Evolutionary conservation across 2,797 vertebrate species (phyloP), one percentile per base, ranked within the genome.

Genomic region (Neosilurus mollespiculum): DNA sequence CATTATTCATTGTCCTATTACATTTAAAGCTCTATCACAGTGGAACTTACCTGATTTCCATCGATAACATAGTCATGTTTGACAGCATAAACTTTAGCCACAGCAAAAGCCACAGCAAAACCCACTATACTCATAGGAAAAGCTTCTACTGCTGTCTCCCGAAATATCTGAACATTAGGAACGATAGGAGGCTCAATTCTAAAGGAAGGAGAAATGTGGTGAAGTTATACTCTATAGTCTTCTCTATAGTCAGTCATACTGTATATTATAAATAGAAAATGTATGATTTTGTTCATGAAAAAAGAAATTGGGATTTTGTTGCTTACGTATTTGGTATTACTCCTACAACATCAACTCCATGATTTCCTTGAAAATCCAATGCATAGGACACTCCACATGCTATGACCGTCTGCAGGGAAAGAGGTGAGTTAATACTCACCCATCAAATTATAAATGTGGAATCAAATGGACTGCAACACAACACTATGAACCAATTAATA

Each of bases 61-160:
- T 98, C 94, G 16, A 99, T 91, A 0, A 93, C 87, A 87, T 99
- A 99, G 87, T 99, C 97, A 0, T 99, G 94, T 89, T 99, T 99
- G 62, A 96, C 91, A 49, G 98, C 95, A 84, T 98, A 99, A 58
- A 98, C 96, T 58, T 97, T 98, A 58, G 96, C 97, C 54, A 99
- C 97, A 0, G 98, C 98, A 89, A 96, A 99, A 16, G 95, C 97
- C 49, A 99, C 95, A 0, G 96, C 95, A 84, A 99, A 99, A 10
- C 94, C 98, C 51, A 99, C 97, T 0, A 99, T 95, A 0, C 95
- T 97, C 0, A 98, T 96, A 24, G 96, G 94, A 76, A 99, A 94
- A 0, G 95, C 90, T 0, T 99, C 97, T 0, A 94, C 90, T 0
- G 94, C 87, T 0, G 93, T 94, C 0, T 92, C 88, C 89, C 94